These are phyloP conservation scores for Eupithecia exiguata DNA, from an alignment of 2,888 invertebrate genomes.

Conservation along the genomic window DNA sequence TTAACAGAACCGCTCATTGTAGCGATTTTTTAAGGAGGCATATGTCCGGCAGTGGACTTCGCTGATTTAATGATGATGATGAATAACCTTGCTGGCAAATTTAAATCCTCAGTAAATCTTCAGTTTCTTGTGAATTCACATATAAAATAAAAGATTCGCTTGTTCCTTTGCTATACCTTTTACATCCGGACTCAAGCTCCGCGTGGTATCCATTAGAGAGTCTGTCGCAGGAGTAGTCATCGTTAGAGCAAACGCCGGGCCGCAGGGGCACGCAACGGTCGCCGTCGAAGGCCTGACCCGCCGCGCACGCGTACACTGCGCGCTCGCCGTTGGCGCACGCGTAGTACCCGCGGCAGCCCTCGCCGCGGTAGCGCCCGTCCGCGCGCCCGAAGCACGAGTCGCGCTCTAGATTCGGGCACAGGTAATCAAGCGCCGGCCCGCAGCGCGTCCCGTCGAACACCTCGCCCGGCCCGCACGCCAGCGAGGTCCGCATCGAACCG, in stretches of 20 bases:
- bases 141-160: neutral
- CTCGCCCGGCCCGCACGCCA: constrained; percentile 69
- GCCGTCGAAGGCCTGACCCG: constrained; percentile 81
- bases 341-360: constrained; percentile 85
- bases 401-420: constrained; percentile 77
- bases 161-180: constrained; percentile 57
- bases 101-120: neutral
- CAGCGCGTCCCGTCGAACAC: constrained; percentile 79
- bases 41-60: neutral
- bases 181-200: constrained; percentile 81
- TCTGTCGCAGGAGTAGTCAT: constrained; percentile 77
- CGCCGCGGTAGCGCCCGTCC: constrained; percentile 83
- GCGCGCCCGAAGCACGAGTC: constrained; percentile 80
- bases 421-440: constrained; percentile 60
- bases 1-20: neutral
- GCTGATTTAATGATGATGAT: neutral
- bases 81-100: neutral
- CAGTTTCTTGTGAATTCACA: neutral
- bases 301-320: constrained; percentile 83
- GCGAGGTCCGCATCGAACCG: constrained; percentile 66
- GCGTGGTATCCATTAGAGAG: constrained; percentile 83
- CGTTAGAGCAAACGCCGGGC: constrained; percentile 65
- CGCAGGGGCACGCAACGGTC: constrained; percentile 77
- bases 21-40: neutral
- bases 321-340: constrained; percentile 83